Evolutionary conservation across 2,797 vertebrate species (phyloP), one percentile per base, ranked within the genome.

Genomic region (Esox lucius): DNA sequence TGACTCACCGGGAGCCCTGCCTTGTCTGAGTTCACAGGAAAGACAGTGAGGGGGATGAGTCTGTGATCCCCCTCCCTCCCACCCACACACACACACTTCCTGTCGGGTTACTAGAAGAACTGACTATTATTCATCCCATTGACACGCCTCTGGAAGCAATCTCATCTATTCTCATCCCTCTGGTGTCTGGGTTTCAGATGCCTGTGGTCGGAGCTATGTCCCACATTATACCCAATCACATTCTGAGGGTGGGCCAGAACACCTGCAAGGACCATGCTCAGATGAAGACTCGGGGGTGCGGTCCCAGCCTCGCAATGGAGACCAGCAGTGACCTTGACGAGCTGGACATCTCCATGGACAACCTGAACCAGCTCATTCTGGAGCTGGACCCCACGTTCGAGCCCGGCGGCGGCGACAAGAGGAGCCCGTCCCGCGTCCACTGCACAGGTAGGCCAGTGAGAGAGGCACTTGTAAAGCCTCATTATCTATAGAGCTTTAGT

Each of bases 381-480:
- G 96, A 98, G 73, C 91, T 98, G 39, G 96, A 97, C 75, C 96
- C 97, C 0, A 95, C 93, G 13, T 98, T 98, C 75, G 92, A 96
- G 84, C 93, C 94, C 0, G 85, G 96, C 26, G 72, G 48, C 0
- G 13, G 87, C 51, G 71, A 78, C 75, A 80, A 68, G 59, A 85
- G 79, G 24, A 78, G 75, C 5, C 7, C 66, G 0, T 77, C 74
- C 53, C 61, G 59, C 75, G 87, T 82, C 26, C 78, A 83, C 3
- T 51, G 80, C 2, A 8, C 87, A 92, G 92, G 92, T 92, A 89
- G 39, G 64, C 64, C 1, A 19, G 8, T 42, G 19, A 5, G 28
- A 48, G 22, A 61, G 56, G 9, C n/a, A 9, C 9, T 31, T 24
- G 4, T 26, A 11, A 26, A 61, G 22, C 56, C 56, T 61, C 22